Evolutionary conservation across 53 echinoderm and acorn worm species (phyloP), one percentile per base, ranked within the genome.

Genomic region (Apostichopus leukothele): DNA sequence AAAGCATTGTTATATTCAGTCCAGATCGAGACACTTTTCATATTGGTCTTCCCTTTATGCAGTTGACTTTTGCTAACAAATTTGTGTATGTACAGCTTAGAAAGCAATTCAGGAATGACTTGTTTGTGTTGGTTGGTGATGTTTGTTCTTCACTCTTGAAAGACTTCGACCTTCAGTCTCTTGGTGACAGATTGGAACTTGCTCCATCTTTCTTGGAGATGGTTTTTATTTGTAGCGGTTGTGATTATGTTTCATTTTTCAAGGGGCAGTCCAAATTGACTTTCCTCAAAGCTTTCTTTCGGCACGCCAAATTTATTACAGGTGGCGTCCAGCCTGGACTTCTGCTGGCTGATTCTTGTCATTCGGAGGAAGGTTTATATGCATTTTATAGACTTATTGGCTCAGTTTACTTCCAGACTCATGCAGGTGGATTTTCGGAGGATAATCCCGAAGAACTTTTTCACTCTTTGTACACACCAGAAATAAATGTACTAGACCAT

Each of bases 361-460:
- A 84, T 84, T 60, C 63, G 2, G 20, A 7, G 39, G 60, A 59
- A 16, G 92, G 92, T 8, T 53, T 92, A 2, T 77, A 55, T 50
- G 89, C 92, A 50, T 92, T 92, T 67, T 92, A 89, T 53, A 50
- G 92, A 60, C 16, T 92, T 4, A 89, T 92, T 75, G 92, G 89
- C 5, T 89, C 83, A 76, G 89, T 92, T n/a, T 92, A 76, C 54
- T 92, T 84, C 53, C 26, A 50, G 6, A 61, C 74, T 51, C 92
- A 92, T 76, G 5, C 53, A 61, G 52, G 75, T 76, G 91, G 89
- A 16, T 91, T 91, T 76, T 7, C 53, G 2, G 89, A 73, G 52
- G 83, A 74, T 5, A 53, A 25, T 21, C 89, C 89, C n/a, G 75
- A 91, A 9, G 91, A 91, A 51, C 20, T 80, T 6, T 91, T 89